phyloP scores from a whole-genome alignment of 2,113 vertebrate species.

The Mustela lutreola region DNA sequence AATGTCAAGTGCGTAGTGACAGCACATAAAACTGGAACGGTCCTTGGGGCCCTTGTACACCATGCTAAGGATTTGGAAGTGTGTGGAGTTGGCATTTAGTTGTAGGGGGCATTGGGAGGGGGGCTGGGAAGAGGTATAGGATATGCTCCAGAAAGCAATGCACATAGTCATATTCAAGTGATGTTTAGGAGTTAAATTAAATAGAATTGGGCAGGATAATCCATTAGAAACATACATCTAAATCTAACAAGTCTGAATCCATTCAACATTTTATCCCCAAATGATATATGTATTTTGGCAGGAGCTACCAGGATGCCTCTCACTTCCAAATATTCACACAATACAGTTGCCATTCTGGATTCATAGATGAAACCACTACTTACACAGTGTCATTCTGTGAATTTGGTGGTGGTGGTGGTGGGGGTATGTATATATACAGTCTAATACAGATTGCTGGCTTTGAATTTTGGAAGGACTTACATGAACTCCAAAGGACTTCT shows the following conservation, averaged over 20 bases:
- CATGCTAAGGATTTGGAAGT: not conserved
- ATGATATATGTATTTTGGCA: not conserved
- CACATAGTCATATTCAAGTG: not conserved
- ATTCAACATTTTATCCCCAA: slow-evolving; percentile 48
- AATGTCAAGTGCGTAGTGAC: not conserved
- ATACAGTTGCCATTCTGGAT: slow-evolving; percentile 14
- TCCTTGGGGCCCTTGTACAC: not conserved
- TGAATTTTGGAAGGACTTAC: slow-evolving; percentile 41
- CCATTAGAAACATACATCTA: slow-evolving; percentile 1
- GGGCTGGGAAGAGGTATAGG: not conserved
- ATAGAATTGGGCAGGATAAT: slow-evolving; percentile 30
- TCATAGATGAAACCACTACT: slow-evolving; percentile 34
- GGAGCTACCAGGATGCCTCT: not conserved
- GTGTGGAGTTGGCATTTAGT: slow-evolving; percentile 21
- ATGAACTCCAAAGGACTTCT: slow-evolving; percentile 60
- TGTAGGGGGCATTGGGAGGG: not conserved
- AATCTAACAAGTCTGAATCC: slow-evolving; percentile 17
- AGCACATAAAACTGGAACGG: not conserved
- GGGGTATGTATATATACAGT: not conserved
- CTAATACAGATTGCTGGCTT: slow-evolving; percentile 33
- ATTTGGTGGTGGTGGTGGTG: not conserved
- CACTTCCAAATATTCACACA: slow-evolving; percentile 46
- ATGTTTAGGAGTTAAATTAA: slow-evolving; percentile 34
- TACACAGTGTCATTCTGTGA: not conserved
- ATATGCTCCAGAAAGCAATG: slow-evolving; percentile 29